A percentile compares a stretch with the other conserved stretches of the same genome.
phyloP scores from a whole-genome alignment of 2,888 invertebrate genomes.

The Troides aeacus region DNA sequence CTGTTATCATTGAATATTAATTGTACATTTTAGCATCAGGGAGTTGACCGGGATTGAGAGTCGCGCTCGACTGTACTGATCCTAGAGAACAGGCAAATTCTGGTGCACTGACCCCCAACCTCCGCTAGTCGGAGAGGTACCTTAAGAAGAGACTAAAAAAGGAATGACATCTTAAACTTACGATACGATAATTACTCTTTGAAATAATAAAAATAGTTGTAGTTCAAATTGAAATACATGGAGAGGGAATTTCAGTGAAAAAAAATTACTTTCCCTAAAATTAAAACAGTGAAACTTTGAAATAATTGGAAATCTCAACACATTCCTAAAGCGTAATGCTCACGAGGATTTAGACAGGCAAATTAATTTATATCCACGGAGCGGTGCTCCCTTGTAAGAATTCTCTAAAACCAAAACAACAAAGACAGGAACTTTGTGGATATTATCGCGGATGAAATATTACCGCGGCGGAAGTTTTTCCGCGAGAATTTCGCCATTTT shows the following conservation, averaged over 20 bases:
- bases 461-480: slow-evolving; percentile 59
- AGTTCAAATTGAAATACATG: neutral
- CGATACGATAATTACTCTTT: neutral
- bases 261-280: neutral
- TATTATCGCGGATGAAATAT: slow-evolving; percentile 63
- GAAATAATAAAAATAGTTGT: neutral
- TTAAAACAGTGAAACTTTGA: slow-evolving; percentile 2
- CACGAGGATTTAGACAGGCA: slow-evolving; percentile 40
- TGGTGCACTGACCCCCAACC: too few species aligned
- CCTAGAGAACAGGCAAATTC: too few species aligned
- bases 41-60: too few species aligned
- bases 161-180: neutral
- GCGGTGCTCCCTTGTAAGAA: slow-evolving; percentile 46
- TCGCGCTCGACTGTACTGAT: too few species aligned
- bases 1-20: too few species aligned
- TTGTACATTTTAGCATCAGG: too few species aligned
- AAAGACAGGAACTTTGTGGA: slow-evolving; percentile 56
- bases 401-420: slow-evolving; percentile 55
- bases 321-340: slow-evolving; percentile 16
- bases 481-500: slow-evolving; percentile 53
- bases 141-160: neutral
- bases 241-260: neutral
- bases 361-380: slow-evolving; percentile 61
- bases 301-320: slow-evolving; percentile 4
- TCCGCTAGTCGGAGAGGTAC: too few species aligned